Evolutionary conservation across 2,113 vertebrate genomes (phyloP).

Genomic region (Edolisoma coerulescens): DNA sequence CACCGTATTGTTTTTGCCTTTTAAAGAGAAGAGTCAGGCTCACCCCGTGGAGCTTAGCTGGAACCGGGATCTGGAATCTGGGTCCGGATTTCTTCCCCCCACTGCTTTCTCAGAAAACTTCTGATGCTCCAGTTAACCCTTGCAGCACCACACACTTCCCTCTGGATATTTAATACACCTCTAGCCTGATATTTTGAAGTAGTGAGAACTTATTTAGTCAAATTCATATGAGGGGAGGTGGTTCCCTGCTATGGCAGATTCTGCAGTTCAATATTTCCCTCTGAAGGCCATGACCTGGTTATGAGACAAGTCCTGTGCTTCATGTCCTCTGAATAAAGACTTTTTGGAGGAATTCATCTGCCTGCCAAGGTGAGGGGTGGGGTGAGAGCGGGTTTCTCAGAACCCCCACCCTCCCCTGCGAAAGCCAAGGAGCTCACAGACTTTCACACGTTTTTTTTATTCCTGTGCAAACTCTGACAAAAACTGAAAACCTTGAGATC

Average conservation of each 20-base stretch:
- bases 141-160: neutral
- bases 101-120: conserved; percentile 9
- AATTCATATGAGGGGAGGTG: neutral
- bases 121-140: conserved; percentile 9
- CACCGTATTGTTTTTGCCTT: conserved; percentile 70
- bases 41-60: conserved; percentile 63
- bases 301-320: neutral
- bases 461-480: neutral
- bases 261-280: neutral
- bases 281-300: neutral
- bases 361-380: neutral
- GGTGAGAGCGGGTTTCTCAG: neutral
- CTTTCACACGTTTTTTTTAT: accelerated
- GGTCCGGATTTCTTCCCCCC: conserved; percentile 58
- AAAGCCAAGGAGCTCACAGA: neutral
- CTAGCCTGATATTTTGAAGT: neutral
- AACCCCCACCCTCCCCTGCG: neutral
- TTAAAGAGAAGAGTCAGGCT: conserved; percentile 66
- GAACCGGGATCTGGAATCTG: conserved; percentile 52
- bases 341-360: neutral
- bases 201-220: neutral
- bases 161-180: neutral
- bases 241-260: neutral
- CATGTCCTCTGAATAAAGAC: neutral
- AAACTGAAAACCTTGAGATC: neutral